Evolutionary conservation across 2,888 invertebrate genomes (phyloP).

Genomic region (Adelognathus sp.): DNA sequence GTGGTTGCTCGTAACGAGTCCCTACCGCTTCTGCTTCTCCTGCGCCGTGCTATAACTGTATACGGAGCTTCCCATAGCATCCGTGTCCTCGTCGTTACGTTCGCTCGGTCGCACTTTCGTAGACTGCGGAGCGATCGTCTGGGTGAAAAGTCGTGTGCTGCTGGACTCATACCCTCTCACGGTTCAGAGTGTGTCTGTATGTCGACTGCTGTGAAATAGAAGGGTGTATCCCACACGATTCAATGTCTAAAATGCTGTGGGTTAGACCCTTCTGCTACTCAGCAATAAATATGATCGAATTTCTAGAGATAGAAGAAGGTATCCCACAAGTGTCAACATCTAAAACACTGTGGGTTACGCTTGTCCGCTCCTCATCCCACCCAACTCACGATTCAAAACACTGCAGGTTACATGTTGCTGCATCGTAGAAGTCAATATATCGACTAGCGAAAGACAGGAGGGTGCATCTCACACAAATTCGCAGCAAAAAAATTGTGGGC

Average conservation of each 20-base stretch:
- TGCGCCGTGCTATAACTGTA: no score
- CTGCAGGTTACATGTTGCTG: no score
- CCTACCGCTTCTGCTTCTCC: conserved; percentile 59
- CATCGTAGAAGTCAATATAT: background rate
- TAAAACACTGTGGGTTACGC: no score
- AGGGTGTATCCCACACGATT: background rate
- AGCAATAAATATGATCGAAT: no score
- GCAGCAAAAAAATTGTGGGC: background rate
- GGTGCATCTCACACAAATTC: background rate
- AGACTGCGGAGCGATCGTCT: conserved; percentile 4
- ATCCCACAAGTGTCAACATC: no score
- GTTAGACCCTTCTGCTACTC: no score
- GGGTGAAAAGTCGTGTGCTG: conserved; percentile 17
- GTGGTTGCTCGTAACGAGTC: conserved; percentile 68
- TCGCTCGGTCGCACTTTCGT: conserved; percentile 23
- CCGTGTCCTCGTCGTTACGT: background rate
- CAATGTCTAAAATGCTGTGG: no score
- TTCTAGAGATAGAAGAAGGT: no score
- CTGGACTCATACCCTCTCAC: conserved; percentile 6
- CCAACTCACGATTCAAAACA: no score
- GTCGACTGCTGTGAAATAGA: no score
- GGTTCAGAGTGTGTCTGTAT: background rate
- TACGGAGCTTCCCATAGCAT: background rate
- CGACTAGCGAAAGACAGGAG: background rate
- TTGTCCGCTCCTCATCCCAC: no score